Conservation (phyloP, 1,140 invertebrate species). For the Rhizoglyphus robini region DNA sequence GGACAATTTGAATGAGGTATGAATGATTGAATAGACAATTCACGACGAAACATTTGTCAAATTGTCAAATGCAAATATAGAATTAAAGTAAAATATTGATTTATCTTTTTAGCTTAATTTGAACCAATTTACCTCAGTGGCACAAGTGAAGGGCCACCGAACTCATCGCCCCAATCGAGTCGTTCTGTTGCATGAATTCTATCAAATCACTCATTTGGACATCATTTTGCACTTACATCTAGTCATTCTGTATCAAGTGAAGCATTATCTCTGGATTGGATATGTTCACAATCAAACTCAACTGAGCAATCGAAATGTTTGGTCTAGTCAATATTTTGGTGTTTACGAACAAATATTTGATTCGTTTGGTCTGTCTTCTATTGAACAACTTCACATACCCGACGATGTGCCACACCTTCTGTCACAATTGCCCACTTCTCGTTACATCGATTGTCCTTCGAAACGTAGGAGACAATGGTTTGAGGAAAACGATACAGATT, state of each 20-base stretch:
- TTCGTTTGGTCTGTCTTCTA: not conserved
- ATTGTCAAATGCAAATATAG: too few species aligned
- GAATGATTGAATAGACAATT: too few species aligned
- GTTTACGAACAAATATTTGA: slow-evolving; percentile 10
- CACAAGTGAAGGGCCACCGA: too few species aligned
- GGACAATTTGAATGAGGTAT: too few species aligned
- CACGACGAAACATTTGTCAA: too few species aligned
- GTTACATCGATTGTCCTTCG: not conserved
- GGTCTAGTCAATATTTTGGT: not conserved
- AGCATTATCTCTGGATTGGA: not conserved
- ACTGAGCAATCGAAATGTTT: not conserved
- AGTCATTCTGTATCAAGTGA: not conserved
- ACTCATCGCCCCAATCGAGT: too few species aligned
- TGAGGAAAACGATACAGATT: not conserved
- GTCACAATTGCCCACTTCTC: slow-evolving; percentile 1
- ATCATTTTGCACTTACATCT: not conserved
- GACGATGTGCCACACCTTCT: not conserved
- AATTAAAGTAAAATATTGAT: too few species aligned
- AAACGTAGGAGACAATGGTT: not conserved
- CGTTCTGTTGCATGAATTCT: not conserved
- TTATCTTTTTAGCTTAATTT: too few species aligned
- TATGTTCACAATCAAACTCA: not conserved
- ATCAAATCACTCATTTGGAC: not conserved
- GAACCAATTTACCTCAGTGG: too few species aligned
- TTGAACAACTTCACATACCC: not conserved